Conservation (phyloP, 1,140 invertebrate species). For the Limonius californicus region DNA sequence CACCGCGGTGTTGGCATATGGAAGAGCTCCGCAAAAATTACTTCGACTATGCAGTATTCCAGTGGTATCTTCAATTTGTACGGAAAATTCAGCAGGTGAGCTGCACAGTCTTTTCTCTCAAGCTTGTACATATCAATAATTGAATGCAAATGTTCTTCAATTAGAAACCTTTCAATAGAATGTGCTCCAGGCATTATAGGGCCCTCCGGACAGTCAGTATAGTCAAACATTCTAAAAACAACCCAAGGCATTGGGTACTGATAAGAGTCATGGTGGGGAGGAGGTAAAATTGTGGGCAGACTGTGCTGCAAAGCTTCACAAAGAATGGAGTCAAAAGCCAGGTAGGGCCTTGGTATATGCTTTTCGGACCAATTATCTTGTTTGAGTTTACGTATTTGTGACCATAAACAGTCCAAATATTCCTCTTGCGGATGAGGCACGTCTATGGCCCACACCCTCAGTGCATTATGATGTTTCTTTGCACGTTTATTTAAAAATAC, state of each 20-base stretch:
- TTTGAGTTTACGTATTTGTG: slow-evolving; percentile 87
- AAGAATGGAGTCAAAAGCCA: slow-evolving; percentile 91
- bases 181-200: slow-evolving; percentile 89
- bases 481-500: slow-evolving; percentile 91
- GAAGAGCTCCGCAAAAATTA: slow-evolving; percentile 93
- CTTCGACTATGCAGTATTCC: slow-evolving; percentile 98
- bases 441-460: slow-evolving; percentile 91
- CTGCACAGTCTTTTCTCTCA: slow-evolving; percentile 93
- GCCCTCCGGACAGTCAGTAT: slow-evolving; percentile 96
- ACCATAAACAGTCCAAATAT: slow-evolving; percentile 97
- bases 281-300: slow-evolving; percentile 82
- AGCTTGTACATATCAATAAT: slow-evolving; percentile 87
- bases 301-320: slow-evolving; percentile 96
- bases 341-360: slow-evolving; percentile 91
- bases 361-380: slow-evolving; percentile 97
- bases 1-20: slow-evolving; percentile 84
- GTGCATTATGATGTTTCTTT: slow-evolving; percentile 85
- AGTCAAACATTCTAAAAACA: slow-evolving; percentile 95
- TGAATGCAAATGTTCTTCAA: slow-evolving; percentile 94
- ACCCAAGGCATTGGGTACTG: slow-evolving; percentile 88
- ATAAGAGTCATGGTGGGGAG: slow-evolving; percentile 85
- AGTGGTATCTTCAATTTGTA: slow-evolving; percentile 93
- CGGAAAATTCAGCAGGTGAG: slow-evolving; percentile 85
- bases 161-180: slow-evolving; percentile 95
- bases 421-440: slow-evolving; percentile 96